A percentile compares a stretch with the other conserved stretches of the same genome.
Conservation (phyloP, 2,113 vertebrate genomes). For the Leptocoma aspasia region DNA sequence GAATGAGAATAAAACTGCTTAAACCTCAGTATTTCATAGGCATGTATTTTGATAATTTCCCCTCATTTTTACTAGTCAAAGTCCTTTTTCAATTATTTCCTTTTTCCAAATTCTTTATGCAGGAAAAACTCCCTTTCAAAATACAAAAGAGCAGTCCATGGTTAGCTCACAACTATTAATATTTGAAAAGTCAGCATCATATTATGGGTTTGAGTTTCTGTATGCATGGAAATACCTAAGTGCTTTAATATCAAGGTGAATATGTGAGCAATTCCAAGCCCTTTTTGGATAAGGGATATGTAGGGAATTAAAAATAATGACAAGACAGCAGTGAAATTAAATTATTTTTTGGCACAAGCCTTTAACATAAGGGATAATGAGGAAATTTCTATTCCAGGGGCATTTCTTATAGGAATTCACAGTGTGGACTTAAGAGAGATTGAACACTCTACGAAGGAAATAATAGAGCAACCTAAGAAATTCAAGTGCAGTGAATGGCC, state of each 20-base stretch:
- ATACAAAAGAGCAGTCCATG: not conserved
- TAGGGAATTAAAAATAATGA: conserved; percentile 15
- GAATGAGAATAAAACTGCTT: not conserved
- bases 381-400: conserved; percentile 47
- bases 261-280: not conserved
- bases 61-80: not conserved
- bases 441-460: not conserved
- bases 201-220: not conserved
- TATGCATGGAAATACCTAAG: not conserved
- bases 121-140: not conserved
- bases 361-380: conserved; percentile 38
- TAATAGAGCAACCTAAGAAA: conserved; percentile 24
- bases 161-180: not conserved
- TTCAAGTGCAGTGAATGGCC: not conserved
- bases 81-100: not conserved
- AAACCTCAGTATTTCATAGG: not conserved
- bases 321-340: not conserved
- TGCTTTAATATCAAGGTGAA: not conserved
- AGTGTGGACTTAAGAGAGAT: not conserved
- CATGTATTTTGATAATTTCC: not conserved
- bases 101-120: not conserved
- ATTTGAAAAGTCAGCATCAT: not conserved
- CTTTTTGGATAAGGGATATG: not conserved
- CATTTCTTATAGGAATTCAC: not conserved
- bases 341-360: conserved; percentile 19